Conservation (phyloP, 2,113 vertebrate genomes). For the Corythoichthys haematopterus region DNA sequence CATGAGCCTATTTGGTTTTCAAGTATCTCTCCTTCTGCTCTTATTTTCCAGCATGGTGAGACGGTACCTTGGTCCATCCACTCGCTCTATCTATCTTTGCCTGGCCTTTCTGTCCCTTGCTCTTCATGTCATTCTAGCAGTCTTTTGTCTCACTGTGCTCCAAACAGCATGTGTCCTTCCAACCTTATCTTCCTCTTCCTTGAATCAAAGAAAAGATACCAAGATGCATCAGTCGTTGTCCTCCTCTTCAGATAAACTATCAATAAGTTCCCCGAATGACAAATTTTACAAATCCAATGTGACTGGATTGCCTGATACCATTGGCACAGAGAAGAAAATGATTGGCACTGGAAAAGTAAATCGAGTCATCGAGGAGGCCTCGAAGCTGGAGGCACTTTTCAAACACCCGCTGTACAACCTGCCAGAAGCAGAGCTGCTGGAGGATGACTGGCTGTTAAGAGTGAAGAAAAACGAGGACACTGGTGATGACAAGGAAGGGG, state of each 20-base stretch:
- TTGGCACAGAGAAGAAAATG: constrained; percentile 14
- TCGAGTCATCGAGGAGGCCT: constrained; percentile 15
- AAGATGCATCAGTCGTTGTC: constrained; percentile 13
- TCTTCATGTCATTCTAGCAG: constrained; percentile 70
- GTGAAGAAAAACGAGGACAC: constrained; percentile 56
- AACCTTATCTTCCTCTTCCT: constrained; percentile 28
- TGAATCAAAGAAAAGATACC: constrained; percentile 19
- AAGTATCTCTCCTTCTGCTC: constrained; percentile 8
- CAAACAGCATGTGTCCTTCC: constrained; percentile 47
- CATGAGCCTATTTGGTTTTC: not conserved
- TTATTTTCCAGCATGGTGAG: constrained; percentile 49
- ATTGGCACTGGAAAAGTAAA: constrained; percentile 8
- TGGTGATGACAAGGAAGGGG: constrained; percentile 43
- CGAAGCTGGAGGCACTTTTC: constrained; percentile 72
- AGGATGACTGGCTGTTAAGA: constrained; percentile 76
- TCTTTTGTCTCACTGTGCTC: constrained; percentile 58
- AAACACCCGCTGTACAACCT: constrained; percentile 76
- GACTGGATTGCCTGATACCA: not conserved
- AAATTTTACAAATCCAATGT: constrained; percentile 5
- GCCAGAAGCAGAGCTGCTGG: constrained; percentile 51
- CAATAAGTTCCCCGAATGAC: constrained; percentile 2
- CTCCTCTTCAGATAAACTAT: constrained; percentile 24
- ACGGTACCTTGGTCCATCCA: constrained; percentile 54
- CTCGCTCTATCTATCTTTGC: constrained; percentile 66
- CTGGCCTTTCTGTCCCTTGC: constrained; percentile 69